Percentiles rank a stretch among this genome's conserved stretches.
phyloP scores from a whole-genome alignment of 2,113 vertebrate species.

The Helogale parvula region DNA sequence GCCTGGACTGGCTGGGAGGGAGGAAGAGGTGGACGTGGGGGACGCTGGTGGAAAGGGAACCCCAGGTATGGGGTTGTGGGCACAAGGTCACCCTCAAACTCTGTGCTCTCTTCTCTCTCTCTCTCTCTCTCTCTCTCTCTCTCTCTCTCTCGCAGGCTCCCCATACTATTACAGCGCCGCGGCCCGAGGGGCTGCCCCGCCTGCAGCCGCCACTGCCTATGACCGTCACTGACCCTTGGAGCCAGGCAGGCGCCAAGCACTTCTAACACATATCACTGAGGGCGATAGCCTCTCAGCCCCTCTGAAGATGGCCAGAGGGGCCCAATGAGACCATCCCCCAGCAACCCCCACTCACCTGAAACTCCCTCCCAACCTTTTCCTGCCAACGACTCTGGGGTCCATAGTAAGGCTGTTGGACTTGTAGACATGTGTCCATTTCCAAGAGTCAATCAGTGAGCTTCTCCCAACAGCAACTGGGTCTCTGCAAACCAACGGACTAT shows the following conservation, averaged over 20 bases:
- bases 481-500: slow-evolving; percentile 53
- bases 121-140: slow-evolving; percentile 64
- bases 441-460: slow-evolving; percentile 50
- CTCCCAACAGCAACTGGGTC: slow-evolving; percentile 39
- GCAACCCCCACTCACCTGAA: background rate
- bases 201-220: slow-evolving; percentile 92
- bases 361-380: background rate
- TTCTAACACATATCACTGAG: slow-evolving; percentile 65
- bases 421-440: slow-evolving; percentile 55
- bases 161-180: slow-evolving; percentile 98
- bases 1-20: background rate
- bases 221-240: slow-evolving; percentile 94
- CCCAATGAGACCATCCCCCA: slow-evolving; percentile 43
- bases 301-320: slow-evolving; percentile 44
- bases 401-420: slow-evolving; percentile 17
- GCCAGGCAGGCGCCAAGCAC: slow-evolving; percentile 67
- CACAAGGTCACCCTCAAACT: background rate
- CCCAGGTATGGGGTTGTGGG: background rate
- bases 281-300: slow-evolving; percentile 24
- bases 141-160: slow-evolving; percentile 88
- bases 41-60: background rate
- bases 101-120: background rate
- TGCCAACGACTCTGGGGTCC: slow-evolving; percentile 9
- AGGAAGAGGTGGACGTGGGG: background rate
- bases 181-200: slow-evolving; percentile 92